Conservation (phyloP, 2,888 invertebrate genomes). For the Eutolmus rufibarbis region DNA sequence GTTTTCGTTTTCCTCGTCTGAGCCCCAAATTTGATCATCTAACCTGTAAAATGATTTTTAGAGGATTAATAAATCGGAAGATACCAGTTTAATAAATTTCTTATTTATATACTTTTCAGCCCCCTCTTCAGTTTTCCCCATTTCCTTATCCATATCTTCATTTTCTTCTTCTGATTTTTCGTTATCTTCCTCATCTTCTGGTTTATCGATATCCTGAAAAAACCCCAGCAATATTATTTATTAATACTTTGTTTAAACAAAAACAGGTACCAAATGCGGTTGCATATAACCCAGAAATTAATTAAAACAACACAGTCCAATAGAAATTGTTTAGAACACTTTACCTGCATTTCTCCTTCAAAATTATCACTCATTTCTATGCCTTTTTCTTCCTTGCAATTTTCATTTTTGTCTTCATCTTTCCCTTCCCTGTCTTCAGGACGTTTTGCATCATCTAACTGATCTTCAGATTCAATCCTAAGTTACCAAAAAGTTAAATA, state of each 20-base stretch:
- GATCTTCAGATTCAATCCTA: slow-evolving; percentile 78
- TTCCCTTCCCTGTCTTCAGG: slow-evolving; percentile 73
- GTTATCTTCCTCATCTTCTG: slow-evolving; percentile 66
- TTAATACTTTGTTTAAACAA: not conserved
- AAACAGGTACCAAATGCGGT: not conserved
- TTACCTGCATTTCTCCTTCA: slow-evolving; percentile 79
- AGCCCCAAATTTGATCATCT: slow-evolving; percentile 83
- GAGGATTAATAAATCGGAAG: not conserved
- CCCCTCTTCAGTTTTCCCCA: slow-evolving; percentile 92
- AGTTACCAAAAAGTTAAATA: not conserved
- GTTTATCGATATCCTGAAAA: slow-evolving; percentile 72
- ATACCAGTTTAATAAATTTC: slow-evolving; percentile 47
- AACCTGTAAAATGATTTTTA: slow-evolving; percentile 59
- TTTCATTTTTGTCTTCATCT: slow-evolving; percentile 74
- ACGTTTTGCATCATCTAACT: slow-evolving; percentile 85
- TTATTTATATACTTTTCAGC: slow-evolving; percentile 71
- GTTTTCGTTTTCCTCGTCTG: slow-evolving; percentile 79
- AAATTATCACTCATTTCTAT: slow-evolving; percentile 97
- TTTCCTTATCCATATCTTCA: slow-evolving; percentile 90
- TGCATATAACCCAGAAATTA: not conserved
- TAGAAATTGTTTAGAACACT: not conserved
- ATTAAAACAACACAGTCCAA: not conserved
- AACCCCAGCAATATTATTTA: slow-evolving; percentile 42
- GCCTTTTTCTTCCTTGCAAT: slow-evolving; percentile 87
- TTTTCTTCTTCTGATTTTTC: slow-evolving; percentile 72